phyloP scores from a whole-genome alignment of 2,888 invertebrate genomes.

The Neoitamus cyanurus region DNA sequence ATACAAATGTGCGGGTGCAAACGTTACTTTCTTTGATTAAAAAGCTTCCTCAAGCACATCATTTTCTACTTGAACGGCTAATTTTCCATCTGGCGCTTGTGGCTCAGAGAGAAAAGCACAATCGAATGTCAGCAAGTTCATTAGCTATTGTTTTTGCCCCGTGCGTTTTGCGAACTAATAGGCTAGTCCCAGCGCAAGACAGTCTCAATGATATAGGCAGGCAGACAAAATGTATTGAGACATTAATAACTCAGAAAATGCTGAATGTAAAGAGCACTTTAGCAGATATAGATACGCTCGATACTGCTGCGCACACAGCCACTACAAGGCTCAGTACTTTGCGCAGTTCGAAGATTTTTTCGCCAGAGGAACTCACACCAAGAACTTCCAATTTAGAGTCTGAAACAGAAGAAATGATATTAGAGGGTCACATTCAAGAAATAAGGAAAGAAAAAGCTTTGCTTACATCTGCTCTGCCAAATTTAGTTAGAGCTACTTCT shows the following conservation, averaged over 20 bases:
- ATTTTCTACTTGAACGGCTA: conserved; percentile 89
- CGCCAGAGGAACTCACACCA: conserved; percentile 63
- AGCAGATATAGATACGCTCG: conserved; percentile 90
- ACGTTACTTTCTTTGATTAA: conserved; percentile 88
- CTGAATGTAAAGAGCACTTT: conserved; percentile 84
- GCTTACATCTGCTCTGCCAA: conserved; percentile 82
- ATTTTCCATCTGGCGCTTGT: conserved; percentile 93
- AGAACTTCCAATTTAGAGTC: conserved; percentile 63
- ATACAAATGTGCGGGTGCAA: conserved; percentile 83
- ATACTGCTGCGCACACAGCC: conserved; percentile 87
- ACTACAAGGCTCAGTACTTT: conserved; percentile 81
- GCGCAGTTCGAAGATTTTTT: conserved; percentile 78
- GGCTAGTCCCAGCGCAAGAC: conserved; percentile 89
- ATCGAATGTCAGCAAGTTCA: conserved; percentile 91
- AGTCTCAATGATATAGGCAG: conserved; percentile 89
- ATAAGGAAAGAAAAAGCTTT: conserved; percentile 85
- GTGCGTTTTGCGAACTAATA: conserved; percentile 89
- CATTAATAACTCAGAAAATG: conserved; percentile 88
- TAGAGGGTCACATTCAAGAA: conserved; percentile 82
- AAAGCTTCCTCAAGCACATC: conserved; percentile 89
- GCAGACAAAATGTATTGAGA: conserved; percentile 91
- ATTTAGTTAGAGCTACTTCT: conserved; percentile 83
- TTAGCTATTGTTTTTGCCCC: conserved; percentile 95
- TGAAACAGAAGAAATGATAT: conserved; percentile 79
- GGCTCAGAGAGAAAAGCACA: conserved; percentile 85